Evolutionary conservation across 2,113 vertebrate species (phyloP).

Genomic region (Pluvialis apricaria): DNA sequence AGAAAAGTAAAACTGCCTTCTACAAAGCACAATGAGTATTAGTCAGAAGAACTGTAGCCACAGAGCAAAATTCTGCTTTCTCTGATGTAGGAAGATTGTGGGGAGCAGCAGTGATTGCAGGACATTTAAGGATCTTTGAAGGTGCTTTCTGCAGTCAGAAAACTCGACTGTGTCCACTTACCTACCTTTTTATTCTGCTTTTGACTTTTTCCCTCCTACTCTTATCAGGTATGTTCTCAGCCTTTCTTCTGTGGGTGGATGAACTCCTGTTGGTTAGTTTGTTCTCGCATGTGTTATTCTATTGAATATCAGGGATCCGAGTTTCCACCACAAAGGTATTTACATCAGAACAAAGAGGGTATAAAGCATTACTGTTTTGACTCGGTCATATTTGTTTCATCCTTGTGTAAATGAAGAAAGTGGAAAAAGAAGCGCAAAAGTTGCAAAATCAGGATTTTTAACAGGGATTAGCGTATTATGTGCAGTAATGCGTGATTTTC

Average conservation of each 20-base stretch:
- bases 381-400: not conserved
- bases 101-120: not conserved
- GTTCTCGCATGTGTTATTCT: not conserved
- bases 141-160: not conserved
- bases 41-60: not conserved
- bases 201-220: not conserved
- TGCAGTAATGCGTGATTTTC: not conserved
- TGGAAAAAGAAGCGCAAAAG: not conserved
- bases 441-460: not conserved
- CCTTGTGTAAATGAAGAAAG: not conserved
- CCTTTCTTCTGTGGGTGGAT: not conserved
- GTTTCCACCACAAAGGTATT: not conserved
- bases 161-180: not conserved
- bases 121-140: not conserved
- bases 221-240: not conserved
- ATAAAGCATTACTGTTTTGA: not conserved
- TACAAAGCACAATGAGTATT: not conserved
- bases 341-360: not conserved
- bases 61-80: not conserved
- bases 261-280: not conserved
- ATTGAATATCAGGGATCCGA: not conserved
- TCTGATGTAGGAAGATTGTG: not conserved
- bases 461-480: not conserved
- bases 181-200: not conserved
- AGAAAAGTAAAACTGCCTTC: not conserved